phyloP scores from a whole-genome alignment of 2,888 invertebrate genomes.

The Leptothorax acervorum region DNA sequence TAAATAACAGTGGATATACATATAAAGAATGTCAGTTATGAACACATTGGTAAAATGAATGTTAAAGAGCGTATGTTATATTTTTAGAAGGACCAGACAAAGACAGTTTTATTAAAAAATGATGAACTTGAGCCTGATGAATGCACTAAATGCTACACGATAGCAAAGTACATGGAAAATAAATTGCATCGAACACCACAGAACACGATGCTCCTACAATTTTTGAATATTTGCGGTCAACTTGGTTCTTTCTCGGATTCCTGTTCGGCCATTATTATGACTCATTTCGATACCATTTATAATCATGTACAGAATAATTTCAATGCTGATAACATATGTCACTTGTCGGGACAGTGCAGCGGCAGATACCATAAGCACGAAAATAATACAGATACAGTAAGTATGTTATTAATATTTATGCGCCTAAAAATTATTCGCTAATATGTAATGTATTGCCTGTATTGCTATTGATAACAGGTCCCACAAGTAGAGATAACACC shows the following conservation, averaged over 20 bases:
- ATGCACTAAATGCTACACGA: constrained; percentile 82
- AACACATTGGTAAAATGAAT: not conserved
- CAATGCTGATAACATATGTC: constrained; percentile 90
- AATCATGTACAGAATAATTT: constrained; percentile 88
- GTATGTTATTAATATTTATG: constrained; percentile 11
- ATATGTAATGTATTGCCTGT: not conserved
- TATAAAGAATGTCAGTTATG: not conserved
- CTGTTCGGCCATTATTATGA: constrained; percentile 91
- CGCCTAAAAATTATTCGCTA: not conserved
- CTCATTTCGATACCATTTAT: constrained; percentile 91
- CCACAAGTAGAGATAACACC: constrained; percentile 87
- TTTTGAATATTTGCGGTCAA: constrained; percentile 88
- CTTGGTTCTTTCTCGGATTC: constrained; percentile 92
- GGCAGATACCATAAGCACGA: constrained; percentile 89
- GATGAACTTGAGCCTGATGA: constrained; percentile 82
- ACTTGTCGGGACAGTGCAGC: constrained; percentile 92
- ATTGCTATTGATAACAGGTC: constrained; percentile 65
- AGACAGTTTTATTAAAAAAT: constrained; percentile 71
- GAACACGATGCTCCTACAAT: constrained; percentile 75
- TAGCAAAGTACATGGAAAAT: constrained; percentile 81
- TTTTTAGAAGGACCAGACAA: constrained; percentile 48
- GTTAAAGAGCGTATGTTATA: not conserved
- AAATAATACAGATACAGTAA: constrained; percentile 86
- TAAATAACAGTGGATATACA: not conserved
- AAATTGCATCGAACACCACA: constrained; percentile 77